Base-by-base conservation (phyloP, 64 coral and sea anemone species). In the Pocillopora verrucosa region DNA sequence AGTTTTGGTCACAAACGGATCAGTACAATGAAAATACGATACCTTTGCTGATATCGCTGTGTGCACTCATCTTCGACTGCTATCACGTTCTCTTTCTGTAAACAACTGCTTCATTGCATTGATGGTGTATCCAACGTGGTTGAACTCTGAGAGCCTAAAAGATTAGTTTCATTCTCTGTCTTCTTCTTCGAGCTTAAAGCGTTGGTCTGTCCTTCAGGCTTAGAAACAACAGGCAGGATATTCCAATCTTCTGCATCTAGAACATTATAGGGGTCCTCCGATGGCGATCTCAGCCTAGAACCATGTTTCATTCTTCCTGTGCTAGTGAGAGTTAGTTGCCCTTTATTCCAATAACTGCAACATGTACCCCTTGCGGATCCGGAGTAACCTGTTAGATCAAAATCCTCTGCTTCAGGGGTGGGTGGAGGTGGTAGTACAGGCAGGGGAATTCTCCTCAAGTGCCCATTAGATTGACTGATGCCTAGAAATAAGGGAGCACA, bases 1-100 rank as follows among this genome's bases (percentile, higher is more conserved):
- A 51, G 41, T 51, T 51, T 51, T 51, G 41, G 41, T 30, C 30
- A 30, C 30, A 30, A 30, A 30, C 30, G 30, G 0, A 30, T 30
- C 30, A 30, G 30, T 30, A 30, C 30, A 30, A 30, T 30, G 30
- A 0, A 30, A 30, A 30, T 30, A 30, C 19, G 5, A 19, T 67
- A 83, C 80, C 80, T 83, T 65, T 83, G 36, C 41, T 34, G 36
- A 67, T 13, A 34, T 65, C 61, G 30, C n/a, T 83, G 16, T 72
- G 63, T n/a, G 4, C 45, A 72, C 51, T 85, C 37, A 17, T 14
- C 65, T 1, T 70, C 11, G 35, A 3, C n/a, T 14, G 4, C 11
- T 25, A 22, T 5, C 3, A 41, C 64, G 36, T 38, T 70, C 16
- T 38, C 45, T 30, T 58, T 38, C 15, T 72, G 51, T 5, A 72